Conservation (phyloP, 2,113 vertebrate species). For the Tetrax tetrax region DNA sequence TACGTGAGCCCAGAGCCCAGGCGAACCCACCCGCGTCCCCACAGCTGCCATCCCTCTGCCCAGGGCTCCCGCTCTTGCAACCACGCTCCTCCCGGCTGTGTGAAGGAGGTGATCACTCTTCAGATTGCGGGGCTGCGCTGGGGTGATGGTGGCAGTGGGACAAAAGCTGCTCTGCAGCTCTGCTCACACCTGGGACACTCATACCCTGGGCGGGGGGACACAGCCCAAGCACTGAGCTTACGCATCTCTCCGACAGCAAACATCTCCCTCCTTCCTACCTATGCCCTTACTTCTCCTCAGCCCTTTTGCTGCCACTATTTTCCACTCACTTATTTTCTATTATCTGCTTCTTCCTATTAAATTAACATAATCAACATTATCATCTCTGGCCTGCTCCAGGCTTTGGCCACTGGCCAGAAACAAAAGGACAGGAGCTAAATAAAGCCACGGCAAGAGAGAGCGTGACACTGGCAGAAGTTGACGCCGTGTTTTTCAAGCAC, state of each 20-base stretch:
- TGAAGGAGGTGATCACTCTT: background rate
- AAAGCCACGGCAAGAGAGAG: background rate
- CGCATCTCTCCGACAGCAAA: background rate
- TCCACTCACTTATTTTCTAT: background rate
- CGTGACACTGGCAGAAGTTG: background rate
- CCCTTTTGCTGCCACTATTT: background rate
- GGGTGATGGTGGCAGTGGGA: accelerated
- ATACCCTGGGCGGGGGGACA: background rate
- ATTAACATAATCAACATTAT: constrained; percentile 1
- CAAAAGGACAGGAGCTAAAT: background rate
- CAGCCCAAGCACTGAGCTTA: background rate
- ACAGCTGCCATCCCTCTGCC: background rate
- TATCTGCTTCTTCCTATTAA: constrained; percentile 30
- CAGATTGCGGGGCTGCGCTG: accelerated
- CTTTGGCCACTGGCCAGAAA: background rate
- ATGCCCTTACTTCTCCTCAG: background rate
- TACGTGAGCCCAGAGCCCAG: background rate
- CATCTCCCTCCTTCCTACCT: background rate
- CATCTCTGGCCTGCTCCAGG: background rate
- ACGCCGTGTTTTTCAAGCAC: background rate
- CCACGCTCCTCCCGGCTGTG: background rate
- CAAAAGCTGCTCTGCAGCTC: background rate
- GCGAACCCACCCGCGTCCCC: background rate
- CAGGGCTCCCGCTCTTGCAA: background rate
- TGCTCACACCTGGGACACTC: background rate